Evolutionary conservation across 2,888 invertebrate species (phyloP).

Genomic region (Nemapogon koenigi): DNA sequence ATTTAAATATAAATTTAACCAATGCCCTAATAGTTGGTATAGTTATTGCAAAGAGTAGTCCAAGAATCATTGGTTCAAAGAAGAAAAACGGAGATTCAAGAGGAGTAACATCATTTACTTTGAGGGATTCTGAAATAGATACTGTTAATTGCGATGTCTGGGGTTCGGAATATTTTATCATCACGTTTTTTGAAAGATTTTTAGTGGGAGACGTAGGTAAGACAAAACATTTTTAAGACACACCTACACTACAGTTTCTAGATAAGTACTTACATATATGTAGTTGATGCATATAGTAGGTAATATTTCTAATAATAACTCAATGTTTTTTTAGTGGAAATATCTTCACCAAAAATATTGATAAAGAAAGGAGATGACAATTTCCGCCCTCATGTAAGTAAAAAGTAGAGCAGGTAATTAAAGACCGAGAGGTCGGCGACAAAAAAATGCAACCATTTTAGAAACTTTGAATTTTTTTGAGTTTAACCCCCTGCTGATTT

Average conservation of each 20-base stretch:
- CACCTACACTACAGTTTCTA: too few species aligned
- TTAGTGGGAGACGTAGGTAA: constrained; percentile 75
- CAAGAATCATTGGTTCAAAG: constrained; percentile 55
- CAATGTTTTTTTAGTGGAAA: constrained; percentile 62
- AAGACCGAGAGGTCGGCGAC: too few species aligned
- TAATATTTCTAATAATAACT: not conserved
- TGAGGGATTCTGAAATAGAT: constrained; percentile 75
- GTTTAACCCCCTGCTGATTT: too few species aligned
- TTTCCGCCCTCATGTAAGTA: constrained; percentile 66
- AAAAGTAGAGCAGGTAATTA: too few species aligned
- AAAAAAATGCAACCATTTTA: too few species aligned
- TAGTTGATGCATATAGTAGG: too few species aligned
- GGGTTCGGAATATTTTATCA: constrained; percentile 71
- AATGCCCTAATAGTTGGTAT: constrained; percentile 61
- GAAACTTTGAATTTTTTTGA: too few species aligned
- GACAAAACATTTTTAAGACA: too few species aligned
- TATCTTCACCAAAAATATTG: constrained; percentile 70
- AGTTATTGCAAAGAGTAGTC: constrained; percentile 70
- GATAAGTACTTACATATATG: too few species aligned
- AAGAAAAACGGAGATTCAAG: constrained; percentile 60
- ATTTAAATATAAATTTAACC: constrained; percentile 45
- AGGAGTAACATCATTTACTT: constrained; percentile 78
- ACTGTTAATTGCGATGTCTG: constrained; percentile 80
- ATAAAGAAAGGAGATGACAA: constrained; percentile 63
- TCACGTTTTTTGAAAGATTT: constrained; percentile 67